Base-by-base conservation (phyloP, 1,140 invertebrate species). In the Probaryconus sp. region DNA sequence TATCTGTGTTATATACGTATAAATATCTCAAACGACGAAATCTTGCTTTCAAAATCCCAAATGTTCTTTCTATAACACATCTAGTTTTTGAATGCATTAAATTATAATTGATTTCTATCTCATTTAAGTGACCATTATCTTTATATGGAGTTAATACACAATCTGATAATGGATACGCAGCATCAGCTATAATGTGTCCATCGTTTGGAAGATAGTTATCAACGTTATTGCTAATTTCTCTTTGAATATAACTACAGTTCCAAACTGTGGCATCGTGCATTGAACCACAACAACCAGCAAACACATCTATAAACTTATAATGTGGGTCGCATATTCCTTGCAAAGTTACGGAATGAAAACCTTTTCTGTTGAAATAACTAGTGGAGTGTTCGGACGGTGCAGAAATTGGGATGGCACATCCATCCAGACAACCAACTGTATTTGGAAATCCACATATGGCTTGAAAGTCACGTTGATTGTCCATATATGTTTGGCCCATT, bases 231-330 rank as follows among this genome's bases (percentile, higher is more conserved):
- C 28, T 17, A 18, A 42, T 31, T 45, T 37, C 43, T 38, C 10
- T 9, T 40, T 55, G 53, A 28, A 64, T 28, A 20, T 28, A 17
- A 17, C 51, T 68, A 33, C 21, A 53, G 31, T 45, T 28, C 24
- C 71, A 68, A 33, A 76, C n/a, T n/a, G n/a, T n/a, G n/a, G n/a
- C n/a, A n/a, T n/a, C n/a, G n/a, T n/a, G n/a, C n/a, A n/a, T n/a
- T 16, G 31, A 72, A 16, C 76, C 78, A 10, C 67, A 75, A 50
- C 69, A 79, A 48, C 79, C 77, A 30, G 67, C 31, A 53, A 76
- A 78, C 1, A 77, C 51, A 58, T 77, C 65, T 0, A 61, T 50
- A 61, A 79, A 77, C 33, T 45, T 64, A 51, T 56, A 53, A n/a
- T 65, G 11, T 17, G 50, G 14, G 18, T 77, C 47, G 21, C 37